phyloP scores from a whole-genome alignment of 2,113 vertebrate genomes.

The Ceratotherium simum region DNA sequence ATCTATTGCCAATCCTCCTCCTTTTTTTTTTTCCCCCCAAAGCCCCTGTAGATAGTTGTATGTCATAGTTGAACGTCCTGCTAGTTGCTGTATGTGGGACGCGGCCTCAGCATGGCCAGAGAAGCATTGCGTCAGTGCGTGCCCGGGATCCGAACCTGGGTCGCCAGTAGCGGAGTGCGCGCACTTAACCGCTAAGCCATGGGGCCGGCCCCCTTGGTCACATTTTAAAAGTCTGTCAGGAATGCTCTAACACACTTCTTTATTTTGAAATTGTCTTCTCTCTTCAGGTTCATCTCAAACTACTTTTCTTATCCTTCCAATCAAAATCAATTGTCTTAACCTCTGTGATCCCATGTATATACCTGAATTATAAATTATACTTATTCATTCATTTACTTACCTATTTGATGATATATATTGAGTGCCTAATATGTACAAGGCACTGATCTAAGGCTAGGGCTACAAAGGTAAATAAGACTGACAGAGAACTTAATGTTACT shows the following conservation, averaged over 20 bases:
- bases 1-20: too few species aligned
- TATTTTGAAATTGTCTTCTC: not conserved
- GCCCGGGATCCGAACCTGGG: too few species aligned
- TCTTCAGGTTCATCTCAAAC: not conserved
- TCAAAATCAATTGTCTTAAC: not conserved
- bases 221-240: not conserved
- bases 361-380: slow-evolving; percentile 2
- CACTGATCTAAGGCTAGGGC: not conserved
- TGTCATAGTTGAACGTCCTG: too few species aligned
- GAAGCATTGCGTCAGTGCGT: too few species aligned
- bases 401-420: not conserved
- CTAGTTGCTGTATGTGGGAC: too few species aligned
- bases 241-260: not conserved
- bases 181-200: too few species aligned
- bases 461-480: not conserved
- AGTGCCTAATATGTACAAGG: not conserved
- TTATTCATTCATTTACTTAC: not conserved
- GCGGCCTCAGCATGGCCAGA: too few species aligned
- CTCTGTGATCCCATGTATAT: not conserved
- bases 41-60: too few species aligned
- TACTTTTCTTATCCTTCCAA: slow-evolving; percentile 9
- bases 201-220: too few species aligned
- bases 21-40: too few species aligned
- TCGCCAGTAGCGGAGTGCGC: too few species aligned
- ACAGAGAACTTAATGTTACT: not conserved